Evolutionary conservation across 1,140 invertebrate species (phyloP).

Genomic region (Alviniconcha marisindica): DNA sequence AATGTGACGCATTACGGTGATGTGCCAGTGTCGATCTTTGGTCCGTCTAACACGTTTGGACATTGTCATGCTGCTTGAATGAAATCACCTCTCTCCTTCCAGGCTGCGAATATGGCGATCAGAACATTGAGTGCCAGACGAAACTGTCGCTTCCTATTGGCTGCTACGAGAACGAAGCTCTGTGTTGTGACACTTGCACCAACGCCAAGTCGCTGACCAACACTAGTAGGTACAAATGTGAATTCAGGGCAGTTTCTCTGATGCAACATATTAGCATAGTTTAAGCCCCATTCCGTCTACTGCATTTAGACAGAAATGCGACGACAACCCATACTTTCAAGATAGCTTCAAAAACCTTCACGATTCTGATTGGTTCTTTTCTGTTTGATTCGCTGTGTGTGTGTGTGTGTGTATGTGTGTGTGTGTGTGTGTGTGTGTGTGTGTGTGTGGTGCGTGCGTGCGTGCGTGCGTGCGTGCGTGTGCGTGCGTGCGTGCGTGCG

Average conservation of each 20-base stretch:
- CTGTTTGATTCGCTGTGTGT: background rate
- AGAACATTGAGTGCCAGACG: constrained; percentile 21
- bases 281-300: no score
- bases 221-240: background rate
- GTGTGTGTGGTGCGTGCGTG: background rate
- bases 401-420: background rate
- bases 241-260: no score
- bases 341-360: no score
- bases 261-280: no score
- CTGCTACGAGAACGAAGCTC: constrained; percentile 41
- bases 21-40: no score
- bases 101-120: constrained; percentile 42
- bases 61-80: no score
- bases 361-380: no score
- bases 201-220: constrained; percentile 9
- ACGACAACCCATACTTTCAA: no score
- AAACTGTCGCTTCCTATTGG: constrained; percentile 33
- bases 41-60: no score
- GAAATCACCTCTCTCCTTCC: background rate
- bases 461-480: background rate
- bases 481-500: no score
- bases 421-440: constrained; percentile 22
- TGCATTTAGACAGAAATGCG: no score
- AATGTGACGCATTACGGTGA: no score
- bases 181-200: constrained; percentile 39